A percentile compares a stretch with the other conserved stretches of the same genome.
Evolutionary conservation across 2,113 vertebrate genomes (phyloP).

Genomic region (Ammodytes marinus): DNA sequence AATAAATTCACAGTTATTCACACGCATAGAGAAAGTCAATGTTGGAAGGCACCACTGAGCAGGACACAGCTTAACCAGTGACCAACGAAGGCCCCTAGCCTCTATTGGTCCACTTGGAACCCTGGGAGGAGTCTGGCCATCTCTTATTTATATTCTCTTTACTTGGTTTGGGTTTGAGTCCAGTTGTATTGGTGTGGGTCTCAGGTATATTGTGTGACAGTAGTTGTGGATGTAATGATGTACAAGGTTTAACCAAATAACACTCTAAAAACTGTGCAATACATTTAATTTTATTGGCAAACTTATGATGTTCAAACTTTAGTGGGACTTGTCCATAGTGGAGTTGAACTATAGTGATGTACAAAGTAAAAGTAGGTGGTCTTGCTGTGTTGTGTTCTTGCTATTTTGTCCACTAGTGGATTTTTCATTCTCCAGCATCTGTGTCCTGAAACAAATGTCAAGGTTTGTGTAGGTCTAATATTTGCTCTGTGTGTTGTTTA

Average conservation of each 20-base stretch:
- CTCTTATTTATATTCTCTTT: not conserved
- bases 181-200: not conserved
- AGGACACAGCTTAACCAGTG: not conserved
- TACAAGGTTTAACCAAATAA: not conserved
- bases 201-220: not conserved
- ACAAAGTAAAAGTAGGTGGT: not conserved
- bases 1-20: not conserved
- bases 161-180: not conserved
- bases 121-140: not conserved
- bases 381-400: not conserved
- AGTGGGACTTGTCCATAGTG: not conserved
- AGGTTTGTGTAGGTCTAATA: constrained; percentile 60
- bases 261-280: not conserved
- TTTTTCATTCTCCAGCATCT: not conserved
- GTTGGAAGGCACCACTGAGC: not conserved
- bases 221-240: not conserved
- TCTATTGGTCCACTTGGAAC: not conserved
- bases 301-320: not conserved
- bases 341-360: not conserved
- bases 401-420: not conserved
- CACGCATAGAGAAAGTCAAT: not conserved
- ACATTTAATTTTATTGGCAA: not conserved
- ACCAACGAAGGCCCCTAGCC: not conserved
- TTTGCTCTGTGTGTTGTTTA: constrained; percentile 48
- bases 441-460: constrained; percentile 30